Percentiles rank a stretch among this genome's conserved stretches.
Evolutionary conservation across 2,797 vertebrate genomes (phyloP).

Genomic region (Manis crassicaudata): DNA sequence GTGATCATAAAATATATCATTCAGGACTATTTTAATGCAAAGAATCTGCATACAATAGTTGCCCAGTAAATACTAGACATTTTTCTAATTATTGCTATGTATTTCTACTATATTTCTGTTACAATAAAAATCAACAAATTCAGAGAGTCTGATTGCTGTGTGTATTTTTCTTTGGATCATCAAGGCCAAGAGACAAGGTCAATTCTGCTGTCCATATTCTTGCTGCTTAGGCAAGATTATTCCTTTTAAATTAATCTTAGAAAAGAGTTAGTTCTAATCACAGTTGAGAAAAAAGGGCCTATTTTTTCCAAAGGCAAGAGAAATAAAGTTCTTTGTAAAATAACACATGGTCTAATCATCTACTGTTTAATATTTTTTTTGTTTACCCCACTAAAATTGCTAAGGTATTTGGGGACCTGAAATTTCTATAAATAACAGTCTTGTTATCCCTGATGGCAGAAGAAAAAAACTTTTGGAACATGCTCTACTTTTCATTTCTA

Average conservation of each 20-base stretch:
- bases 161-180: conserved; percentile 30
- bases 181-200: not conserved
- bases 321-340: conserved; percentile 43
- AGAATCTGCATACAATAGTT: not conserved
- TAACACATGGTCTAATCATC: conserved; percentile 30
- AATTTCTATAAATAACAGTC: conserved; percentile 63
- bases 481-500: conserved; percentile 63
- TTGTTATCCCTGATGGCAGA: conserved; percentile 23
- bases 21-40: conserved; percentile 5
- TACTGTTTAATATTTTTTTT: conserved; percentile 1
- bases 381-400: conserved; percentile 16
- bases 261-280: conserved; percentile 33
- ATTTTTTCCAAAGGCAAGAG: conserved; percentile 49
- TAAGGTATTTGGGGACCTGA: conserved; percentile 23
- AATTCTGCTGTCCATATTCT: not conserved
- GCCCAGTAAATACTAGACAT: conserved; percentile 13
- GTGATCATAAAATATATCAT: not conserved
- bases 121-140: conserved; percentile 28
- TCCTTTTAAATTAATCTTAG: conserved; percentile 11
- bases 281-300: conserved; percentile 2
- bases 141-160: not conserved
- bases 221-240: not conserved
- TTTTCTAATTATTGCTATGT: conserved; percentile 34
- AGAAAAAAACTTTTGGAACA: conserved; percentile 50
- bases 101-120: not conserved